Percentiles rank a stretch among this genome's conserved stretches.
phyloP scores from a whole-genome alignment of 1,140 invertebrate species.

The Caenorhabditis tropicalis region DNA sequence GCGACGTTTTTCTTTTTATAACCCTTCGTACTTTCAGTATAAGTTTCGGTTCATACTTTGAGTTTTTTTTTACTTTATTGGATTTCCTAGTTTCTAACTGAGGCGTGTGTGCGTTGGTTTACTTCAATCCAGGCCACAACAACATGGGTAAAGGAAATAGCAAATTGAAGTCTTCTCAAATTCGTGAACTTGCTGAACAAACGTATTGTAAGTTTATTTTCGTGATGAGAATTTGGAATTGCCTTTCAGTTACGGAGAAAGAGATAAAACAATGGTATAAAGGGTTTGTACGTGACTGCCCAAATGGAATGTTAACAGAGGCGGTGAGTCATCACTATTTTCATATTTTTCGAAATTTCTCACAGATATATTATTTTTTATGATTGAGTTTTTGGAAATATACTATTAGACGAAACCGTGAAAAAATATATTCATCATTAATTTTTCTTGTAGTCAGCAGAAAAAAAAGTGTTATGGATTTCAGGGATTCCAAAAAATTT shows the following conservation, averaged over 20 bases:
- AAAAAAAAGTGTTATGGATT: conserved; percentile 45
- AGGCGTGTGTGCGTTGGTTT: background rate
- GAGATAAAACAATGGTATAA: conserved; percentile 72
- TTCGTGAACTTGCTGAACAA: conserved; percentile 69
- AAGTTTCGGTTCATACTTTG: background rate
- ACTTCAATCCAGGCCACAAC: background rate
- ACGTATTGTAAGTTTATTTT: conserved; percentile 67
- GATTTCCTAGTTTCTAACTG: background rate
- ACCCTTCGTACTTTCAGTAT: background rate
- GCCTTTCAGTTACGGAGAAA: conserved; percentile 70
- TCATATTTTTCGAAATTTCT: background rate
- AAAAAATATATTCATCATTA: too few relatives aligned
- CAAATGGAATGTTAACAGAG: conserved; percentile 72
- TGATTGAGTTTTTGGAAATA: too few relatives aligned
- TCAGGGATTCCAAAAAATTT: conserved; percentile 97
- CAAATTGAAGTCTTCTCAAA: conserved; percentile 66
- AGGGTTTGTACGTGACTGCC: conserved; percentile 71
- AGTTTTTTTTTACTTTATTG: background rate
- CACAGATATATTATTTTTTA: background rate
- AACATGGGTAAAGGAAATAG: conserved; percentile 70
- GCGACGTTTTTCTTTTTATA: background rate
- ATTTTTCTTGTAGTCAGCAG: too few relatives aligned
- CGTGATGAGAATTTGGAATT: background rate
- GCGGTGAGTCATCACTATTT: conserved; percentile 58
- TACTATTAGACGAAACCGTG: too few relatives aligned